Conservation (phyloP, 2,888 invertebrate genomes). For the Tinea trinotella region DNA sequence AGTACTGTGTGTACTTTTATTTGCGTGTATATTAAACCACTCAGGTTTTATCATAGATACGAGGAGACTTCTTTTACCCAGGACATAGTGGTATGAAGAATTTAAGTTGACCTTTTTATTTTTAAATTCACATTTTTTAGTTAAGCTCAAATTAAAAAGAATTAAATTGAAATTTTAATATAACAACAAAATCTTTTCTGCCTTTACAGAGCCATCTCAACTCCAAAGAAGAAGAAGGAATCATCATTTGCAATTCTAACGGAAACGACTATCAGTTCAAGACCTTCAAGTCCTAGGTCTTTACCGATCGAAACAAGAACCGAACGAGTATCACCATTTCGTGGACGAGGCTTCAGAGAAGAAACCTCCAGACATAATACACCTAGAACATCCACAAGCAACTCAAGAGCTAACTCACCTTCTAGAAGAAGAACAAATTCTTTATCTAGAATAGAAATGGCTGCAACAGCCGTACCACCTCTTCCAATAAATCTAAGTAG, state of each 20-base stretch:
- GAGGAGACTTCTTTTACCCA: no score
- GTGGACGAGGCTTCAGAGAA: constrained; percentile 71
- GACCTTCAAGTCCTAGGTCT: constrained; percentile 56
- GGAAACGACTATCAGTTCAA: constrained; percentile 67
- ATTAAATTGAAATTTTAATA: no score
- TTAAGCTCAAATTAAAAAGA: no score
- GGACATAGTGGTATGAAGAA: no score
- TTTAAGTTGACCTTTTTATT: no score
- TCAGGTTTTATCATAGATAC: no score
- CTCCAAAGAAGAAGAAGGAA: constrained; percentile 73
- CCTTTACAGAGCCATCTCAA: constrained; percentile 49
- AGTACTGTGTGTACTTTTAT: no score
- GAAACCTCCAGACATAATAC: constrained; percentile 71
- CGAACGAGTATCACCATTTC: constrained; percentile 74
- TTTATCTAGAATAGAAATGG: constrained; percentile 56
- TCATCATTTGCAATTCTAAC: constrained; percentile 80
- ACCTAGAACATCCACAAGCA: constrained; percentile 56
- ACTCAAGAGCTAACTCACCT: constrained; percentile 58
- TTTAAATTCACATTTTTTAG: no score
- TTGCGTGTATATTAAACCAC: no score
- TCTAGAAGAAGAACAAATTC: constrained; percentile 56
- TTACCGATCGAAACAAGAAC: constrained; percentile 49
- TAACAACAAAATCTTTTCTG: neutral
- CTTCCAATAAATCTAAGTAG: constrained; percentile 30
- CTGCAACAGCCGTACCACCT: constrained; percentile 43